Evolutionary conservation across 2,888 invertebrate species (phyloP), one percentile per base, ranked within the genome.

Genomic region (Sialis fuliginosa): DNA sequence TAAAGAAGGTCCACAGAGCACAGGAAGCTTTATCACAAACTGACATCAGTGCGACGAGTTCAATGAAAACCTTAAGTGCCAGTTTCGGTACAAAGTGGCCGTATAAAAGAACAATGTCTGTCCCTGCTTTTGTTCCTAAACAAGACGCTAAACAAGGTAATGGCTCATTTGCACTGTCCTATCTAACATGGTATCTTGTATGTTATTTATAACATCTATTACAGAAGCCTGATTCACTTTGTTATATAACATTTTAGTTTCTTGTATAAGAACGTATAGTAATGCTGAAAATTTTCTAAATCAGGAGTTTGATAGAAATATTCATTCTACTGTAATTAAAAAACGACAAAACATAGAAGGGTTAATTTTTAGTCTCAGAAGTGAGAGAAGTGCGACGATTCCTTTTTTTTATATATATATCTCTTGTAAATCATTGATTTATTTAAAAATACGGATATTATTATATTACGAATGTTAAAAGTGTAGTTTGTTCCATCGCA

Each of bases 51-150:
- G 73, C 71, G 4, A 55, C 68, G 32, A 71, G 68, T 52, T 70
- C 71, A 2, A 70, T 80, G 54, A 81, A 86, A 65, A 86, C 91
- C 0, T 67, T 92, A 46, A 87, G 85, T 60, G 86, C 87, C 31
- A 88, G 90, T 56, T 81, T 92, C 58, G 89, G 87, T 47, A 81
- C 84, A 42, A 95, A 93, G 69, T 91, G 91, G 81, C 92, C 93
- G 1, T 95, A 93, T 67, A 90, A 93, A 65, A 69, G 93, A 50
- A 91, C 92, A 43, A 87, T 91, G 74, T 92, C 92, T 6, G 92
- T 92, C 9, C 93, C 93, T 7, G 86, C 88, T 42, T 81, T 87
- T 68, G 74, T 82, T 47, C 79, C 82, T 1, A 73, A 79, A 44
- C 79, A 80, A 58, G 84, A 85, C 58, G 73, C 76, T 9, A 82